Percentiles rank a stretch among this genome's conserved stretches.
Conservation (phyloP, 2,888 invertebrate genomes). For the Spicauda simplicius region DNA sequence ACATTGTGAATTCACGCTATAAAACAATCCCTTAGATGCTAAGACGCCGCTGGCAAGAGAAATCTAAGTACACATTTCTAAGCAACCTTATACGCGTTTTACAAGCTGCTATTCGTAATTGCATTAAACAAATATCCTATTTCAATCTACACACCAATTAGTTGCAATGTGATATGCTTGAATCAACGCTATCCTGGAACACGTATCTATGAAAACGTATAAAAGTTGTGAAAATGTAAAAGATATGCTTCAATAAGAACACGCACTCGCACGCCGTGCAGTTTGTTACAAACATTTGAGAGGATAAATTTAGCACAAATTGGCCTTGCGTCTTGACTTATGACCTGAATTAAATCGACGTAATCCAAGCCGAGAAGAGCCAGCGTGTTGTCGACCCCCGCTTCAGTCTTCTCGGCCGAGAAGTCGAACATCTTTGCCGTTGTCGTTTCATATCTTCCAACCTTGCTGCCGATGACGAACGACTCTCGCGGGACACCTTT, state of each 20-base stretch:
- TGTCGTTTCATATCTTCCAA: slow-evolving; percentile 91
- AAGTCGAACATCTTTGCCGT: slow-evolving; percentile 94
- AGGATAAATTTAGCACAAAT: slow-evolving; percentile 18
- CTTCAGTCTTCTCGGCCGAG: slow-evolving; percentile 88
- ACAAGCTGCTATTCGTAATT: no score
- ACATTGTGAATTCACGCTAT: no score
- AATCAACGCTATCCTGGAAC: no score
- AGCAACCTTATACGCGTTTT: no score
- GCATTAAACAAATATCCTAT: no score
- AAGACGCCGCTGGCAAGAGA: no score
- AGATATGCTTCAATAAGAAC: no score
- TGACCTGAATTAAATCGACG: slow-evolving; percentile 95
- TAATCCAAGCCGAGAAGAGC: slow-evolving; percentile 90
- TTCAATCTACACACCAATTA: no score
- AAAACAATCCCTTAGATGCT: no score
- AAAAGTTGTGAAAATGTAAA: neutral
- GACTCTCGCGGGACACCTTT: slow-evolving; percentile 90
- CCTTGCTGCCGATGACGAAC: slow-evolving; percentile 96
- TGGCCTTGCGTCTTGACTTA: slow-evolving; percentile 23
- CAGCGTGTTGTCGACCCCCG: slow-evolving; percentile 91
- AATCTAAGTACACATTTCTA: no score
- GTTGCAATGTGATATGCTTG: no score
- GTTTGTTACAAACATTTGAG: neutral
- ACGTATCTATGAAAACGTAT: neutral
- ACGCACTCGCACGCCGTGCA: neutral